Base-by-base conservation (phyloP, 2,113 vertebrate genomes). In the Platichthys stellatus region DNA sequence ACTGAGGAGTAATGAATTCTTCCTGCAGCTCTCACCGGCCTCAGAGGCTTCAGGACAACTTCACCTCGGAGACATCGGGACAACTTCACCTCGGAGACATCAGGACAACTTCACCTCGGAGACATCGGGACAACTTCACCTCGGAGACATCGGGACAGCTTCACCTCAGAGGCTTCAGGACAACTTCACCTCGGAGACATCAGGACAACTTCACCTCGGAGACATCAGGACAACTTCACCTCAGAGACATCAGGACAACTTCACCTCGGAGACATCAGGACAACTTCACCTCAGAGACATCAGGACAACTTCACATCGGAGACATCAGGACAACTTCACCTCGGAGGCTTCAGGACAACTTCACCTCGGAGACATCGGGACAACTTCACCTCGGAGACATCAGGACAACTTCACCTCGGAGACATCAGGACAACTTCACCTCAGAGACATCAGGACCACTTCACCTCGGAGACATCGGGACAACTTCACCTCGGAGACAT, bases 1-100 rank as follows among this genome's bases (percentile, higher is more conserved):
- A 63, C 8, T 63, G 23, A 45, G 74, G 31, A 71, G 40, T 35
- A 64, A 76, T 40, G 59, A 78, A 69, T 63, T 53, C 47, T 75
- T 31, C 62, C 57, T 40, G 66, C 57, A 74, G 60, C 59, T 64
- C 45, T 53, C 45, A 12, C 72, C 57, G 67, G 45, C 21, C 59
- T 66, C 38, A 58, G 38, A 24, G 84, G 21, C 54, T 13, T 23
- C 54, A 57, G 7, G n/a, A 53, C 49, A 20, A 2, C 43, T 45
- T 15, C 43, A 11, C 21, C 54, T 66, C 49, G 53, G 28, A 86
- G n/a, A 31, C 54, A 13, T 23, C 54, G 2, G 24, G 24, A 24
- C 24, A 24, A 2, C 24, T 24, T 24, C 24, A 24, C 24, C 24
- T 24, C 2, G 2, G 24, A 24, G 84, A 26, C 54, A 23, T 23